phyloP scores from a whole-genome alignment of 2,113 vertebrate genomes.

The Bubo scandiacus region DNA sequence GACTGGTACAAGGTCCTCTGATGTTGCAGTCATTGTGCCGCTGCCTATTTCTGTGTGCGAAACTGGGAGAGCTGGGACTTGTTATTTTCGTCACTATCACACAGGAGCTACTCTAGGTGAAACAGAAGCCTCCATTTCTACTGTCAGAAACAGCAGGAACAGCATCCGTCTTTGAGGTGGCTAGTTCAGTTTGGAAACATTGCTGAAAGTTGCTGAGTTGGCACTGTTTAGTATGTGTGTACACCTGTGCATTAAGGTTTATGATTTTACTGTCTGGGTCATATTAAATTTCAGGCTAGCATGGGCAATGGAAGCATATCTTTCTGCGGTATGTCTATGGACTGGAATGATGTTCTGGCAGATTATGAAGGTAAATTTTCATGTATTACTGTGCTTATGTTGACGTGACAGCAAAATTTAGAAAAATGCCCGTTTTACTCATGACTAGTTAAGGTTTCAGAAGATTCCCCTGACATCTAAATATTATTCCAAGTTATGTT shows the following conservation, averaged over 20 bases:
- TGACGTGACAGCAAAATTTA: not conserved
- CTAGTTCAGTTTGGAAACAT: not conserved
- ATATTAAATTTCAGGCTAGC: conserved; percentile 73
- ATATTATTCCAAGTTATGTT: not conserved
- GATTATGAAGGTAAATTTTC: conserved; percentile 90
- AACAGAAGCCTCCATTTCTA: not conserved
- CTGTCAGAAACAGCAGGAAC: not conserved
- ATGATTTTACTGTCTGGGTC: not conserved
- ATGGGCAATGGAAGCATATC: conserved; percentile 83
- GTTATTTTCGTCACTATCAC: not conserved
- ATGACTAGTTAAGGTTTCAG: not conserved
- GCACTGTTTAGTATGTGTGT: not conserved
- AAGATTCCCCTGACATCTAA: not conserved
- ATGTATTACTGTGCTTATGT: not conserved
- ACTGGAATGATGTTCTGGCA: conserved; percentile 96
- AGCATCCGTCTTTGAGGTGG: not conserved
- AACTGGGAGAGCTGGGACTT: not conserved
- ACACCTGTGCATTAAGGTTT: not conserved
- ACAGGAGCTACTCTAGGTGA: not conserved
- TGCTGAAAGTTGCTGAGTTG: not conserved
- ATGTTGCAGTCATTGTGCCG: not conserved
- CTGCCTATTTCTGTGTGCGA: not conserved
- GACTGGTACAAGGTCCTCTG: not conserved
- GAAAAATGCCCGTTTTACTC: not conserved
- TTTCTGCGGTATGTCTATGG: conserved; percentile 85